phyloP scores from a whole-genome alignment of 1,140 invertebrate genomes.

The Brachystomella parvula region DNA sequence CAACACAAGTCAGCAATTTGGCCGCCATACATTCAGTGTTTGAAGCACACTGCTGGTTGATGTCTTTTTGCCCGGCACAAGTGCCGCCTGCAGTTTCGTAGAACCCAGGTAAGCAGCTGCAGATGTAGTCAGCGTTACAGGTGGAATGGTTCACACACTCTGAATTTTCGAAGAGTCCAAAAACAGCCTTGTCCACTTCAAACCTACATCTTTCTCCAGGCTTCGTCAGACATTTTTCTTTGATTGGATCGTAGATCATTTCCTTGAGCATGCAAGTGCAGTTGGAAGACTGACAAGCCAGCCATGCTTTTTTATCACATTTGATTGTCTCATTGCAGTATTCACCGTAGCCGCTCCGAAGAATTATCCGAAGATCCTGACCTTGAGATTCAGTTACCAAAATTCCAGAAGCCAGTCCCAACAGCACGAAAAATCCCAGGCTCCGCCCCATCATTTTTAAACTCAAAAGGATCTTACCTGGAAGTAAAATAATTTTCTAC shows the following conservation, averaged over 20 bases:
- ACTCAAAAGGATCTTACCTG: too few species aligned
- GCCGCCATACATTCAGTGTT: neutral
- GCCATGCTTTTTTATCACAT: slow-evolving; percentile 15
- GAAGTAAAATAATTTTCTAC: too few species aligned
- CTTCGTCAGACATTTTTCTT: neutral
- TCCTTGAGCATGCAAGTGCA: slow-evolving; percentile 12
- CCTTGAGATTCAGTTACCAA: too few species aligned
- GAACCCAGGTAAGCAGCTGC: neutral
- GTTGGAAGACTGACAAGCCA: neutral
- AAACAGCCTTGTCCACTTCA: neutral
- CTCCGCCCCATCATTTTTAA: too few species aligned
- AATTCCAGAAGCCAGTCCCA: too few species aligned
- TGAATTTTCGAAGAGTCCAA: neutral
- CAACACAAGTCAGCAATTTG: neutral
- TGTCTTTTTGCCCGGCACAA: neutral
- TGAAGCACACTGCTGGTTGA: neutral
- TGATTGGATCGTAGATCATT: slow-evolving; percentile 7
- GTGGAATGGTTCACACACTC: slow-evolving; percentile 12
- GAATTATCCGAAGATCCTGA: too few species aligned
- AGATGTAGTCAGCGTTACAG: neutral
- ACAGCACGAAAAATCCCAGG: too few species aligned
- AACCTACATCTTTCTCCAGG: slow-evolving; percentile 15
- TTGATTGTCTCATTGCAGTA: slow-evolving; percentile 5
- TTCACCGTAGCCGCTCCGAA: slow-evolving; percentile 3
- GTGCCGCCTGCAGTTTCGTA: slow-evolving; percentile 8